Base-by-base conservation (phyloP, 53 echinoderm and acorn worm genomes). In the Mesocentrotus franciscanus region DNA sequence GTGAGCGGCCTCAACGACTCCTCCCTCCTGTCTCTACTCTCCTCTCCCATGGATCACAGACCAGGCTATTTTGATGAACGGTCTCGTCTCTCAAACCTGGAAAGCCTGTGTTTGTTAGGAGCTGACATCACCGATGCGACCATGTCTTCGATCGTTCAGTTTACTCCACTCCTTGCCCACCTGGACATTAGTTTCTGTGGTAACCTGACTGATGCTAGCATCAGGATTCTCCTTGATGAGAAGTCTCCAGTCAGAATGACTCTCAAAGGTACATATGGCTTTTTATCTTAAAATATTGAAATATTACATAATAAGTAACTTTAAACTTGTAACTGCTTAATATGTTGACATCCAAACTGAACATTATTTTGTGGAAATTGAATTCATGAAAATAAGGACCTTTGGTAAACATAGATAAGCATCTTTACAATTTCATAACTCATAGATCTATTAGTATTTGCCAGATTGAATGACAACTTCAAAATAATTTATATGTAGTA, bases 121-220 rank as follows among this genome's bases (percentile, higher is more conserved):
- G 96, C 96, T 58, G 99, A 99, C 96, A 97, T 99, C 93, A 98
- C 98, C 0, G 98, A 99, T 95, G 68, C 95, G 15, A 95, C 97
- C 87, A 93, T 99, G 97, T 93, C 94, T 26, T 60, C 95, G 29
- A 90, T 99, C 12, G 93, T 96, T 66, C 92, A 96, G 79, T 97
- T 95, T 57, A 85, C 92, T 32, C 97, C 96, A 4, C 49, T 64
- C 24, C 60, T 99, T 92, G 89, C 85, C 10, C 95, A 96, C 75
- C 95, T 99, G 29, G 97, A 98, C 93, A 74, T 99, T 17, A 98
- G 98, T 56, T 97, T 96, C 96, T 99, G 99, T 92, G 96, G 96
- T 10, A 93, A 96, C 94, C 90, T 99, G n/a, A 98, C 98, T 10
- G 96, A 96, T 92, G 95, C 95, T 26, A 98, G 98, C n/a, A 71